Percentiles rank a stretch among this genome's conserved stretches.
phyloP scores from a whole-genome alignment of 1,140 invertebrate genomes.

The Acromyrmex heyeri region DNA sequence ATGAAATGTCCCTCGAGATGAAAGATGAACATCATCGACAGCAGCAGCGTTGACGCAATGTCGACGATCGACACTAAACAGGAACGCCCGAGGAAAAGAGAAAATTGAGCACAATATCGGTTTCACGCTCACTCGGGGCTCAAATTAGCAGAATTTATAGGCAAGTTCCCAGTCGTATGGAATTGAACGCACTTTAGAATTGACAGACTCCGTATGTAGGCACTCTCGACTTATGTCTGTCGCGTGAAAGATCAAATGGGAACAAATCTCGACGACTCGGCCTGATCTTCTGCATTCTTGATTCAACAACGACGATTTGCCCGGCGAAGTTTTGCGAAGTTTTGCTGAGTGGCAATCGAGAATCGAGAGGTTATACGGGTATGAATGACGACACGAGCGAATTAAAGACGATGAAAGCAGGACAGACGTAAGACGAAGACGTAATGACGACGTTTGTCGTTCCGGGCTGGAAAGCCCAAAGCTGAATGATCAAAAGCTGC shows the following conservation, averaged over 20 bases:
- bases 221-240: constrained; percentile 14
- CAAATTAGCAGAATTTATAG: not conserved
- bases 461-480: not conserved
- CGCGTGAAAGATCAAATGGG: not conserved
- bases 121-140: not conserved
- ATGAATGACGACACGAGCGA: constrained; percentile 4
- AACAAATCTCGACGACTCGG: not conserved
- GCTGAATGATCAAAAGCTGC: constrained; percentile 76
- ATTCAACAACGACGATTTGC: constrained; percentile 34
- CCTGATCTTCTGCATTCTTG: constrained; percentile 12
- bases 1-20: constrained; percentile 69
- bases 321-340: not conserved
- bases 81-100: not conserved
- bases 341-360: not conserved
- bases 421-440: no score
- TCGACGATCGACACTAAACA: constrained; percentile 4
- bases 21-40: constrained; percentile 58
- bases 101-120: not conserved
- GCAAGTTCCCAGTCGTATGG: constrained; percentile 43
- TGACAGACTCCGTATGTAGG: constrained; percentile 24
- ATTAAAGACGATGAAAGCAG: not conserved
- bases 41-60: constrained; percentile 67
- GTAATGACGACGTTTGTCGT: not conserved
- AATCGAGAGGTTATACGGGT: constrained; percentile 54
- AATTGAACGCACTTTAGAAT: constrained; percentile 71